Evolutionary conservation across 2,888 invertebrate genomes (phyloP), one percentile per base, ranked within the genome.

Genomic region (Tuberolachnus salignus): DNA sequence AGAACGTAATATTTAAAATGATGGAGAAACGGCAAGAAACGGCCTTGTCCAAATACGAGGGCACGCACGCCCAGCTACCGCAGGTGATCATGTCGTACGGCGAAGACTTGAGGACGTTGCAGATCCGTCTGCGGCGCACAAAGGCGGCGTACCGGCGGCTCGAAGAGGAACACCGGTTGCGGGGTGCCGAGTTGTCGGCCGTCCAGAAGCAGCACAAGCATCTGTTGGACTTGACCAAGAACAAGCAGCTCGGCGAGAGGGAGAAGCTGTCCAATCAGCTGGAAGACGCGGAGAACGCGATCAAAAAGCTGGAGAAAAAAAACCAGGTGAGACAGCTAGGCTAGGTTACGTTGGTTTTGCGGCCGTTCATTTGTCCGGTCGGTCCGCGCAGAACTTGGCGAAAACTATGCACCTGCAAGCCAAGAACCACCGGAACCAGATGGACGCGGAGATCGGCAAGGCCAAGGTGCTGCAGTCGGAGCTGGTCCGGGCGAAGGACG

Each of bases 11-110:
- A 46, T 85, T 94, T 44, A 90, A 91, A 83, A 92, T 91, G 3
- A 85, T 94, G 59, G 93, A 93, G 85, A 93, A 92, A 84, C 89
- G 93, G 71, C 94, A 94, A 83, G 93, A 93, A 83, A 89, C 90
- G 80, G 93, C 93, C 0, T 85, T 94, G 71, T 89, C 90, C 82
- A 91, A 91, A 87, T 92, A 92, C 84, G 93, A 94, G 85, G 92
- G 91, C 34, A 90, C 91, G 0, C 92, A 91, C 83, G 93, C 93
- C 0, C 93, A 93, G 84, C 86, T 94, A 67, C 94, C 94, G 0
- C 89, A 91, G 84, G 87, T 92, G 4, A 86, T 94, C 53, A 90
- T 90, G 85, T 90, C 92, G 0, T 93, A 94, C 85, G 90, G 89
- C 81, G 94, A 94, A 84, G 94, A 94, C 86, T 87, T 92, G 75